A percentile compares a stretch with the other conserved stretches of the same genome.
Evolutionary conservation across 2,113 vertebrate genomes (phyloP).

Genomic region (Boulengeromyrus knoepffleri): DNA sequence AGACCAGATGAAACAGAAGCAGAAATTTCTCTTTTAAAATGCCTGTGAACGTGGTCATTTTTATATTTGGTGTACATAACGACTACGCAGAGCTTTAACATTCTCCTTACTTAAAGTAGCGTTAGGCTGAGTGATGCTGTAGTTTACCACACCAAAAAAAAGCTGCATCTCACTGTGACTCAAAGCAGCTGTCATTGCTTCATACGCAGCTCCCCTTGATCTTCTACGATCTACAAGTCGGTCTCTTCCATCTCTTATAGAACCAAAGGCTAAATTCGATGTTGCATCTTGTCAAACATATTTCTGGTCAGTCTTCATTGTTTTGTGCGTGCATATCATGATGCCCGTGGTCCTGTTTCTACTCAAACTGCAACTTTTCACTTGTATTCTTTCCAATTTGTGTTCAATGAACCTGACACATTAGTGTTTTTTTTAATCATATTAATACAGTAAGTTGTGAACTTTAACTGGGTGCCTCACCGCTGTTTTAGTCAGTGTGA

Average conservation of each 20-base stretch:
- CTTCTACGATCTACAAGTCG: background rate
- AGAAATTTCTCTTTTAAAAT: background rate
- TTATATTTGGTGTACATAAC: background rate
- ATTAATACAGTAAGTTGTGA: background rate
- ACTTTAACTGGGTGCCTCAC: background rate
- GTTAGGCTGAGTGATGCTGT: background rate
- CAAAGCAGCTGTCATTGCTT: background rate
- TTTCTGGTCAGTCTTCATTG: background rate
- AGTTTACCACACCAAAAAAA: background rate
- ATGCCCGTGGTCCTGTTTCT: background rate
- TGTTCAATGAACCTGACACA: background rate
- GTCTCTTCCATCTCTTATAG: background rate
- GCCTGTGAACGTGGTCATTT: background rate
- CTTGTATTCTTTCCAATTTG: background rate
- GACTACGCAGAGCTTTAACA: background rate
- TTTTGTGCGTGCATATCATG: background rate
- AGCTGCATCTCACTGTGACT: slow-evolving; percentile 6
- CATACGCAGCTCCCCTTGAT: background rate
- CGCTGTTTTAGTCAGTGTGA: background rate
- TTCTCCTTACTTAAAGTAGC: background rate
- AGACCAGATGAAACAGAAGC: background rate
- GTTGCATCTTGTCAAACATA: background rate
- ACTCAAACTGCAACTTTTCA: background rate
- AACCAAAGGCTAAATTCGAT: background rate
- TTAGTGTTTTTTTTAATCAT: background rate